Conservation (phyloP, 2,113 vertebrate species). For the Trematomus loennbergii region DNA sequence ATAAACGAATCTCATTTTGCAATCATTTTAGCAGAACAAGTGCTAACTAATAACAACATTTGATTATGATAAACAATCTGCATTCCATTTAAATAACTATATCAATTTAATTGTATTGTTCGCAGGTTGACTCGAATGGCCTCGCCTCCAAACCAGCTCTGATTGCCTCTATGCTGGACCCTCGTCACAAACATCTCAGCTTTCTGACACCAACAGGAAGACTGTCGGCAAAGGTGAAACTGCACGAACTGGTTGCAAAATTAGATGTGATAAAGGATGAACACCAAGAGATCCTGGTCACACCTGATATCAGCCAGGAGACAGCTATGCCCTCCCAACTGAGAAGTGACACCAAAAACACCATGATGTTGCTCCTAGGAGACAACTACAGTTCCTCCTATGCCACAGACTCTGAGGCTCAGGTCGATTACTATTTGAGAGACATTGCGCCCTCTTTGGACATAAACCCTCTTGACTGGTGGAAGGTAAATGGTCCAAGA, state of each 20-base stretch:
- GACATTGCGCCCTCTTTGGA: constrained; percentile 73
- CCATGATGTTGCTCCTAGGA: constrained; percentile 73
- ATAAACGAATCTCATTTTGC: not conserved
- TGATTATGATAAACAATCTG: not conserved
- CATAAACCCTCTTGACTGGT: constrained; percentile 77
- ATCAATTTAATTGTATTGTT: not conserved
- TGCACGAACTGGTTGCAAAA: constrained; percentile 72
- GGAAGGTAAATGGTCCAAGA: constrained; percentile 68
- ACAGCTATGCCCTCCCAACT: constrained; percentile 39
- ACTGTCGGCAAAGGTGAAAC: constrained; percentile 71
- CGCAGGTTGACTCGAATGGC: constrained; percentile 65
- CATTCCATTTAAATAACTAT: not conserved
- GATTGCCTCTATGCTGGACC: constrained; percentile 74
- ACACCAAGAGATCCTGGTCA: constrained; percentile 61
- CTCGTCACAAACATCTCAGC: constrained; percentile 77
- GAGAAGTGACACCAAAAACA: constrained; percentile 67
- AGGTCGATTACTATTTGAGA: constrained; percentile 76
- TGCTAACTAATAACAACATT: not conserved
- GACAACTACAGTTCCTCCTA: constrained; percentile 74
- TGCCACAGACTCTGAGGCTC: constrained; percentile 71
- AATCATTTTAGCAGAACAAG: not conserved
- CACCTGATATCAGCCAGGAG: constrained; percentile 54
- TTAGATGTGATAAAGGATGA: constrained; percentile 65
- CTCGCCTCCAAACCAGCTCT: constrained; percentile 71
- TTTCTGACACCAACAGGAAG: constrained; percentile 66